phyloP scores from a whole-genome alignment of 2,797 vertebrate species.

The Pipistrellus kuhlii region DNA sequence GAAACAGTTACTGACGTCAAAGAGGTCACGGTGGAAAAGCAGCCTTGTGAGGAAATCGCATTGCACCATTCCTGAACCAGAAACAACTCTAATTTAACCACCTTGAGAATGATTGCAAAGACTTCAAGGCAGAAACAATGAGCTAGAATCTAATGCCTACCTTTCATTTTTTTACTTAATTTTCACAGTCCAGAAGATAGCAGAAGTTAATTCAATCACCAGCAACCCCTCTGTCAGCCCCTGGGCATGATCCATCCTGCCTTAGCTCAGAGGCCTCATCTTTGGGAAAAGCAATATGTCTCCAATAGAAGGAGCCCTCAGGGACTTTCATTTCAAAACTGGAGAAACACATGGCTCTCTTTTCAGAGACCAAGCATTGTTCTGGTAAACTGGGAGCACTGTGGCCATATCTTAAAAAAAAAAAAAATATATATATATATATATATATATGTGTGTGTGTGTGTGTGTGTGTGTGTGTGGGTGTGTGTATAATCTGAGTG shows the following conservation, averaged over 20 bases:
- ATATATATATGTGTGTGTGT: too few relatives aligned
- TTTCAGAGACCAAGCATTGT: background rate
- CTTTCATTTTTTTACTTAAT: background rate
- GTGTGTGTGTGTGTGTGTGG: too few relatives aligned
- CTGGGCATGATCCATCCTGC: background rate
- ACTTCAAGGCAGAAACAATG: constrained; percentile 68
- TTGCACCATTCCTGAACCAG: constrained; percentile 80
- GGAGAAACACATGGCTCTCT: background rate
- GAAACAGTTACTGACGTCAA: constrained; percentile 81
- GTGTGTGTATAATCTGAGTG: too few relatives aligned
- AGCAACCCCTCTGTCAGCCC: background rate
- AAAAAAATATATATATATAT: too few relatives aligned
- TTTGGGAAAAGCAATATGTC: constrained; percentile 4
- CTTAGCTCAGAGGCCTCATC: background rate
- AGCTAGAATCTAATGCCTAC: background rate
- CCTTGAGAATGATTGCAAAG: constrained; percentile 73
- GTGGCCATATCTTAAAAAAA: background rate
- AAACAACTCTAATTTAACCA: constrained; percentile 69
- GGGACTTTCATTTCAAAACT: constrained; percentile 19
- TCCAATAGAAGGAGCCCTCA: background rate
- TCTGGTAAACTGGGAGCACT: background rate
- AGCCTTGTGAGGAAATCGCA: constrained; percentile 80
- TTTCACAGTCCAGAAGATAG: background rate
- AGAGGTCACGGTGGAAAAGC: constrained; percentile 68
- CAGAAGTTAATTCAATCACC: constrained; percentile 35